Percentiles rank a stretch among this genome's conserved stretches.
These are phyloP conservation scores for Leistus spinibarbis DNA, from an alignment of 2,888 invertebrate species.

Conservation along the genomic window DNA sequence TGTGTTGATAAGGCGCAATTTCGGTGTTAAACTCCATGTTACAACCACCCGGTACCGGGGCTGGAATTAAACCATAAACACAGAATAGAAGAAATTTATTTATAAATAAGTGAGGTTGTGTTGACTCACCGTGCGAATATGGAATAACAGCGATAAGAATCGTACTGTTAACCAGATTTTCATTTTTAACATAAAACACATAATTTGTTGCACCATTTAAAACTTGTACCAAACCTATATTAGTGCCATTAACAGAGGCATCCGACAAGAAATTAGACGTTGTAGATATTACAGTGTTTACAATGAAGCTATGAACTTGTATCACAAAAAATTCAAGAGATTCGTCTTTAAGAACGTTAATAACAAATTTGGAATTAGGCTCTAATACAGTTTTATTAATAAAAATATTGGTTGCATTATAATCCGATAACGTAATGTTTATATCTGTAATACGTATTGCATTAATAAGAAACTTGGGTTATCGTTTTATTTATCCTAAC, in stretches of 20 bases:
- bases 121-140: conserved; percentile 20
- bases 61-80: conserved; percentile 54
- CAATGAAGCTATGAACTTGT: conserved; percentile 68
- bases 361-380: conserved; percentile 44
- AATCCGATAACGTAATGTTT: conserved; percentile 48
- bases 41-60: conserved; percentile 80
- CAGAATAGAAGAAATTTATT: no score
- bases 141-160: conserved; percentile 40
- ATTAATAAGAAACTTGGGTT: not conserved
- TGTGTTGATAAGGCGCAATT: conserved; percentile 66
- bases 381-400: conserved; percentile 45
- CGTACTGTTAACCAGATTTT: conserved; percentile 50
- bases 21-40: conserved; percentile 68
- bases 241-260: conserved; percentile 63
- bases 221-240: conserved; percentile 63
- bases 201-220: conserved; percentile 45
- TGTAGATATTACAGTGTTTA: conserved; percentile 64
- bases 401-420: conserved; percentile 47
- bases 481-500: conserved; percentile 12
- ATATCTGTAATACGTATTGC: conserved; percentile 43
- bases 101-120: conserved; percentile 42
- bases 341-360: conserved; percentile 54
- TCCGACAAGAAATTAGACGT: conserved; percentile 50
- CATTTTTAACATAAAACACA: conserved; percentile 58
- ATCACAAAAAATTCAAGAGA: conserved; percentile 64